These are phyloP conservation scores for Bombus affinis DNA, from an alignment of 1,140 invertebrate genomes.

Conservation along the genomic window DNA sequence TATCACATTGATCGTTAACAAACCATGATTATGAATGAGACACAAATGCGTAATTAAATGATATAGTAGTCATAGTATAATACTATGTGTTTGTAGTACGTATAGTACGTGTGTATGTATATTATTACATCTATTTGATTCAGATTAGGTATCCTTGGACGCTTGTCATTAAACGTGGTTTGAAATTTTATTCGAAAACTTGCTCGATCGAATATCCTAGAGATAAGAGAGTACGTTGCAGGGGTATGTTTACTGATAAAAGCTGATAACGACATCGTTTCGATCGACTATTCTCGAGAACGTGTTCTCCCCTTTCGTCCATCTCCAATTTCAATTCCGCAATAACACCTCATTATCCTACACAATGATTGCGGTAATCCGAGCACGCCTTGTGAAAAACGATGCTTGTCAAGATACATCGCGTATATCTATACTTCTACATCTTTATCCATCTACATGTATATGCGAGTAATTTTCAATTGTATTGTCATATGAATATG, in stretches of 20 bases:
- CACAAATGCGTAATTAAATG: not conserved
- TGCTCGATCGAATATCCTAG: not conserved
- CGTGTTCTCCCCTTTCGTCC: constrained; percentile 26
- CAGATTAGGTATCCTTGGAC: not conserved
- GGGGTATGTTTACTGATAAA: not conserved
- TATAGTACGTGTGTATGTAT: not conserved
- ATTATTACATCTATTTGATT: not conserved
- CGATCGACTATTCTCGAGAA: constrained; percentile 13
- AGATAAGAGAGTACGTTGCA: not conserved
- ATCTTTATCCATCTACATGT: not conserved
- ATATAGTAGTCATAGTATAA: not conserved
- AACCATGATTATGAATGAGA: not conserved
- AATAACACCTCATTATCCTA: constrained; percentile 56
- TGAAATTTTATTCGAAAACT: constrained; percentile 6
- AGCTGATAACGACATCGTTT: constrained; percentile 3
- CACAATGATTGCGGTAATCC: constrained; percentile 54
- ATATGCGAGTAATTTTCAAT: not conserved
- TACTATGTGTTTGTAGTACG: too few species aligned
- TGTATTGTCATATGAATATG: not conserved
- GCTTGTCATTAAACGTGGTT: not conserved
- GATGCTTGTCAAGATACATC: constrained; percentile 2
- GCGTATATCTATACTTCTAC: not conserved
- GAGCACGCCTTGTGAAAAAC: constrained; percentile 24
- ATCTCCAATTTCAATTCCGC: constrained; percentile 53
- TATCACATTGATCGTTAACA: not conserved